Evolutionary conservation across 2,113 vertebrate species (phyloP), one percentile per base, ranked within the genome.

Genomic region (Speoplatyrhinus poulsoni): DNA sequence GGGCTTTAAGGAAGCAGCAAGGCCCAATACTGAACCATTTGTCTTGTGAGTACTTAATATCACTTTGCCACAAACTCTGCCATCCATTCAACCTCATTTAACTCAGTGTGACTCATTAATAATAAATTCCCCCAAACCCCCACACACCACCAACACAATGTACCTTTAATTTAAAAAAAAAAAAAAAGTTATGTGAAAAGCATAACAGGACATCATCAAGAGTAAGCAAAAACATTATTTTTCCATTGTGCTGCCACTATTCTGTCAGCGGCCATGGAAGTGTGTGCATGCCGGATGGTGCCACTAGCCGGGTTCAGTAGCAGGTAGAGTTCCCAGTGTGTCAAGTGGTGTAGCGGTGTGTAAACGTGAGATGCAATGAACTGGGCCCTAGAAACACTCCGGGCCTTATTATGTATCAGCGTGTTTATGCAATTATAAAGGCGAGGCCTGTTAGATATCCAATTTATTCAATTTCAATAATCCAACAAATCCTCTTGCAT

Each of bases 391-490:
- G 89, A 94, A 95, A 94, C 89, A 90, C 93, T 94, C 92, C 94
- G 92, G 95, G 93, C 90, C 91, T 95, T 94, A 94, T 94, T 95
- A 93, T 94, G 92, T 92, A 94, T 93, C 86, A 91, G 91, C 92
- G 90, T 93, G 93, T 95, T 96, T 93, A 95, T 94, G 95, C 93
- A 95, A 95, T 96, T 96, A 96, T 95, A 93, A 95, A 95, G 93
- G 91, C 86, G 92, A 94, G 90, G 93, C 93, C 93, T 95, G 87
- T 94, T 93, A 94, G 94, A 92, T 92, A 95, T 94, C 93, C 93
- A 93, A 94, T 95, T 95, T 91, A 95, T 96, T 97, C 95, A 93
- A 94, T 96, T 96, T 93, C 94, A 93, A 94, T 92, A 93, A 91
- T 88, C 90, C 92, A 85, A 88, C 90, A 90, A 93, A 92, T 93